phyloP scores from a whole-genome alignment of 2,888 invertebrate genomes.

The Callinectes sapidus region DNA sequence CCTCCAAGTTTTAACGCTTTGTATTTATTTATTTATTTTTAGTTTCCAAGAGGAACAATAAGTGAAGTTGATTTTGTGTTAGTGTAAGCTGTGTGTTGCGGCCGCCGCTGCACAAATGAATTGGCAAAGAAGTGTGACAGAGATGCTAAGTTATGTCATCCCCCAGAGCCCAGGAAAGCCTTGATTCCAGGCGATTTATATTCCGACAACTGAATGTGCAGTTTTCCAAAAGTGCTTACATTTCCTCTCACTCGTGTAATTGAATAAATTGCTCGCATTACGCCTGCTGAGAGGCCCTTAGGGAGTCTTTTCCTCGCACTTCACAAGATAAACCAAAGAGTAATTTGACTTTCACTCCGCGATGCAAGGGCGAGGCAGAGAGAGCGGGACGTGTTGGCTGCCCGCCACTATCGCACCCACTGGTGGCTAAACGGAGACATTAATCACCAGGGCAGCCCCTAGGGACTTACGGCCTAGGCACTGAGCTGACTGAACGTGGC shows the following conservation, averaged over 20 bases:
- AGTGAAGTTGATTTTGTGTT: background rate
- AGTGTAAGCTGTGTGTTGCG: background rate
- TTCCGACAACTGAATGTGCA: background rate
- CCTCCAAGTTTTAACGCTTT: background rate
- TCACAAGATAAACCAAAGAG: background rate
- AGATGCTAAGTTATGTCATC: background rate
- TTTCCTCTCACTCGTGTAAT: background rate
- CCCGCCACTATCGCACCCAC: background rate
- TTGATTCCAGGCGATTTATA: background rate
- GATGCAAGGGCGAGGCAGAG: background rate
- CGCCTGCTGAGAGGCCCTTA: background rate
- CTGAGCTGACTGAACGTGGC: background rate
- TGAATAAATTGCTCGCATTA: background rate
- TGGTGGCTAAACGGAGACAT: background rate
- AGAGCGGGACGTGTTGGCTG: background rate
- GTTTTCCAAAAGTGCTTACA: background rate
- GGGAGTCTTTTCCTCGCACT: background rate
- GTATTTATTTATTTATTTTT: background rate
- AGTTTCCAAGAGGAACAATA: background rate
- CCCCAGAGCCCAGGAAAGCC: background rate
- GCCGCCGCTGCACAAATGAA: background rate
- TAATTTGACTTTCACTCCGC: background rate
- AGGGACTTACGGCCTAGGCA: background rate
- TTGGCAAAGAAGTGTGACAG: background rate
- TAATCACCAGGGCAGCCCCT: background rate